A percentile compares a stretch with the other conserved stretches of the same genome.
Evolutionary conservation across 2,797 vertebrate genomes (phyloP).

Genomic region (Siniperca scherzeri): DNA sequence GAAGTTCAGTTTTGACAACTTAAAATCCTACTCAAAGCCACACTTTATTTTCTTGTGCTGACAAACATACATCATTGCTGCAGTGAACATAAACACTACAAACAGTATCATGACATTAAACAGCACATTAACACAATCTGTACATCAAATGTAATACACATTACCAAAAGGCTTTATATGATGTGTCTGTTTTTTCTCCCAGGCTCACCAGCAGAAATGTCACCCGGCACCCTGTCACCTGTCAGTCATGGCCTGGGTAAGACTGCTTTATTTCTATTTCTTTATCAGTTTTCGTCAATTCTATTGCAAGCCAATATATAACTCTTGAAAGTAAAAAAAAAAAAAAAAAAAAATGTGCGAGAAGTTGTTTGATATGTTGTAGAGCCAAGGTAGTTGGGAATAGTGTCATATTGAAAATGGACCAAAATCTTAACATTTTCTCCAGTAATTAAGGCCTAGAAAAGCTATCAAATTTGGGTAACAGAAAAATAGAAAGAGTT

Average conservation of each 20-base stretch:
- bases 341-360: neutral
- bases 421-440: neutral
- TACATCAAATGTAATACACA: neutral
- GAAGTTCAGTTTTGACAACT: neutral
- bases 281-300: neutral
- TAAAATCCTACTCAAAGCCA: neutral
- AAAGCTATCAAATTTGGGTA: neutral
- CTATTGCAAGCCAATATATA: neutral
- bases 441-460: neutral
- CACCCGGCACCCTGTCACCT: slow-evolving; percentile 94
- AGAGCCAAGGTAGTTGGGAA: neutral
- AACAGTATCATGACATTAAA: neutral
- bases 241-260: slow-evolving; percentile 96
- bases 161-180: neutral
- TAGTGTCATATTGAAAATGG: neutral
- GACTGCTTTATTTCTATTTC: neutral
- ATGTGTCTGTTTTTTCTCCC: neutral
- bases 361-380: neutral
- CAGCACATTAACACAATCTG: neutral
- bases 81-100: neutral
- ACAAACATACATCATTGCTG: neutral
- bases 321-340: neutral
- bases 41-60: neutral
- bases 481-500: neutral
- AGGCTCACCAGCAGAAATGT: slow-evolving; percentile 98